phyloP scores from a whole-genome alignment of 2,888 invertebrate species.

The Chrysodeixis includens region DNA sequence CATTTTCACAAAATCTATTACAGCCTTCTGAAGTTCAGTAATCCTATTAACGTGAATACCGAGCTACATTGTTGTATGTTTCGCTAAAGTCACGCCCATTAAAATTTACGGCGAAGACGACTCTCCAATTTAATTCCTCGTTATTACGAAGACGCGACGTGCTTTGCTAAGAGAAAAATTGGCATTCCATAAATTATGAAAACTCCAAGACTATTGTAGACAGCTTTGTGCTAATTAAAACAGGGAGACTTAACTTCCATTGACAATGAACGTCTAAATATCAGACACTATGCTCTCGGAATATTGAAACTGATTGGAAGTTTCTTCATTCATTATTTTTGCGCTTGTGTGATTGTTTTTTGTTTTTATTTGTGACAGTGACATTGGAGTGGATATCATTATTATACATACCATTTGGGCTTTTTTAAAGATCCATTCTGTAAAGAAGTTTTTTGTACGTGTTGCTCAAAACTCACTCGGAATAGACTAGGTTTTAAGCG shows the following conservation, averaged over 20 bases:
- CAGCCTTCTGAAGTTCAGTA: constrained; percentile 19
- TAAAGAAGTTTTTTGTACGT: too few relatives aligned
- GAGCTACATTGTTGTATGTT: constrained; percentile 47
- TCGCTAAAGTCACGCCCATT: constrained; percentile 56
- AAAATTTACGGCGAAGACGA: constrained; percentile 62
- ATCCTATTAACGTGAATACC: neutral
- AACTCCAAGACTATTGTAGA: constrained; percentile 61
- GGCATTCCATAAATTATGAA: constrained; percentile 73
- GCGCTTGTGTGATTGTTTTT: too few relatives aligned
- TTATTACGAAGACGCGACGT: constrained; percentile 65
- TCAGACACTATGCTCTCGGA: too few relatives aligned
- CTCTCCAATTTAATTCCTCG: constrained; percentile 72
- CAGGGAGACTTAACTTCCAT: constrained; percentile 48
- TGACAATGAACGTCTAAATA: constrained; percentile 40
- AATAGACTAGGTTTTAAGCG: too few relatives aligned
- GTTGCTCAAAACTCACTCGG: too few relatives aligned
- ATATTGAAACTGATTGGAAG: too few relatives aligned
- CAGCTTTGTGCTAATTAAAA: constrained; percentile 73
- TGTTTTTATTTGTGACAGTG: too few relatives aligned
- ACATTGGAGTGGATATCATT: too few relatives aligned
- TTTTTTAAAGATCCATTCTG: too few relatives aligned
- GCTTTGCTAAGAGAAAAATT: constrained; percentile 65
- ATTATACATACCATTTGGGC: too few relatives aligned
- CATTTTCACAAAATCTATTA: too few relatives aligned
- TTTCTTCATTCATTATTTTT: too few relatives aligned